Evolutionary conservation across 1,140 invertebrate genomes (phyloP), one percentile per base, ranked within the genome.

Genomic region (Coenobita brevimanus): DNA sequence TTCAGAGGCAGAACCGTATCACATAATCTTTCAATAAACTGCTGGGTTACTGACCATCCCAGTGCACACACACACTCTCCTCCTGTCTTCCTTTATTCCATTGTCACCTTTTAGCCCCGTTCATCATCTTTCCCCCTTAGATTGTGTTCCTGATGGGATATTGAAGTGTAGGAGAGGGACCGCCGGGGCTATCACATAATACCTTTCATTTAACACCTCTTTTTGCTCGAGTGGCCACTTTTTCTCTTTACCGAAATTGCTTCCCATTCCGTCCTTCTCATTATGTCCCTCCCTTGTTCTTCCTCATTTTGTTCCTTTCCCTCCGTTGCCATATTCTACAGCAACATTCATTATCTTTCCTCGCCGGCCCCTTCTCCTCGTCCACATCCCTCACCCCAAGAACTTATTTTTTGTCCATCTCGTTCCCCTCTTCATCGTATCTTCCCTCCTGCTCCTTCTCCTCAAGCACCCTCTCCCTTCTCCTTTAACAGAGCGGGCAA

Each of bases 391-490:
- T 3, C 67, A 17, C 41, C 67, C 67, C 67, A 38, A 38, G 36
- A 33, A 30, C 67, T 71, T 71, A 30, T 38, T 71, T 71, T 79
- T 50, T 79, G 43, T 79, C 75, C 57, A 46, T 60, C 24, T 80
- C 27, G 30, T 15, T 30, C 30, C 36, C 27, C 27, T 30, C 50
- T 33, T 80, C 33, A 57, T 60, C 62, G 13, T 80, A 27, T 57
- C 50, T 57, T 33, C 36, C 78, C 78, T 36, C 46, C 78, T 62
- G 17, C 46, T 33, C 50, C 17, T 78, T 78, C 75, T 78, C 75
- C 67, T 71, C 41, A 71, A 71, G 67, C 67, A 71, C 67, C 67
- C 67, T 71, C 67, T 71, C 67, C 67, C 67, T 21, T 71, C 67
- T 71, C 36, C 67, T 38, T 71, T 71, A 71, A 71, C 67, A 71